Conservation (phyloP, 2,797 vertebrate species). For the Etheostoma perlongum region DNA sequence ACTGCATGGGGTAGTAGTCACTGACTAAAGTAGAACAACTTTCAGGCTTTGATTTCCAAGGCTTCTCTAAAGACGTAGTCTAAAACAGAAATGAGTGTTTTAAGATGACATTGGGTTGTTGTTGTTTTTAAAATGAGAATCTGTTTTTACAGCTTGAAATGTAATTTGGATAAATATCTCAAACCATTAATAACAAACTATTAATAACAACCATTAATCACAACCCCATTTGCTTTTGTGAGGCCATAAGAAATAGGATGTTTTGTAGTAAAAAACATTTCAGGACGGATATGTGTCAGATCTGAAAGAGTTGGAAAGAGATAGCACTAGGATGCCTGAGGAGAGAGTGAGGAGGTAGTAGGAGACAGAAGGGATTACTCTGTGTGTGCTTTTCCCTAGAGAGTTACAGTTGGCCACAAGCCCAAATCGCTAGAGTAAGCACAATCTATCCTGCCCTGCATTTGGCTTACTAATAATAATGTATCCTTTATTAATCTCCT, state of each 20-base stretch:
- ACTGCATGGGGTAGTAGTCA: not conserved
- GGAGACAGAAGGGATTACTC: constrained; percentile 7
- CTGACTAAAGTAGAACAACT: too few relatives aligned
- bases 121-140: not conserved
- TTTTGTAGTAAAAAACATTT: constrained; percentile 17
- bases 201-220: not conserved
- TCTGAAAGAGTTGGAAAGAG: constrained; percentile 12
- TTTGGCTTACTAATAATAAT: constrained; percentile 18
- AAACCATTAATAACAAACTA: not conserved
- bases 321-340: not conserved
- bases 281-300: constrained; percentile 5
- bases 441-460: constrained; percentile 1
- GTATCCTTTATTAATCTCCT: not conserved
- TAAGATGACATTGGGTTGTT: not conserved
- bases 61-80: not conserved
- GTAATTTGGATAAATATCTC: not conserved
- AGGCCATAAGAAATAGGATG: constrained; percentile 6
- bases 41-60: too few relatives aligned
- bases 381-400: constrained; percentile 21
- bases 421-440: constrained; percentile 35
- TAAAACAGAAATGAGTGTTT: not conserved
- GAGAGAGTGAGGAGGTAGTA: not conserved
- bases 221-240: too few relatives aligned
- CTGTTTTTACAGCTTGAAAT: not conserved
- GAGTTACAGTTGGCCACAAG: constrained; percentile 31